phyloP scores from a whole-genome alignment of 2,797 vertebrate genomes.

The Myotis vivesi region DNA sequence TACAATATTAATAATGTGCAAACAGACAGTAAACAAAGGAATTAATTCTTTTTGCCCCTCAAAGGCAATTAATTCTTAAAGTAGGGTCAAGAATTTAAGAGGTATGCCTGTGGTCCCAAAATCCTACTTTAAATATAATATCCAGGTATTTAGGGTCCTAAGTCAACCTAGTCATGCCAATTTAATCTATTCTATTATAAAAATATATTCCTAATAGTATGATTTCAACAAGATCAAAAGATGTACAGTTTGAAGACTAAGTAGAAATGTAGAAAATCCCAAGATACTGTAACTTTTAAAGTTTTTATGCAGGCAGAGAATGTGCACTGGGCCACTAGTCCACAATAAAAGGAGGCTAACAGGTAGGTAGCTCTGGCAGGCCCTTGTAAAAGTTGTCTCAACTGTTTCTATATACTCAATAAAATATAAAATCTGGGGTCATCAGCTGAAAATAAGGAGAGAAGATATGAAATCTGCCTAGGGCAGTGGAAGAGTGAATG shows the following conservation, averaged over 20 bases:
- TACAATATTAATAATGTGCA: not conserved
- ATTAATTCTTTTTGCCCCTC: too few relatives aligned
- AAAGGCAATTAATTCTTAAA: conserved; percentile 30
- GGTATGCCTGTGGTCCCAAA: not conserved
- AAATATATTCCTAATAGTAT: conserved; percentile 3
- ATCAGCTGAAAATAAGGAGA: not conserved
- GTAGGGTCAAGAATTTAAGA: not conserved
- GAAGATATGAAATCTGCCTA: not conserved
- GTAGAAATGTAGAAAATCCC: not conserved
- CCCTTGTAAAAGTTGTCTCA: not conserved
- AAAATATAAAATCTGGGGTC: not conserved
- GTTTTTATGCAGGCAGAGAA: not conserved
- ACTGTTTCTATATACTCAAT: not conserved
- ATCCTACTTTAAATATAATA: conserved; percentile 14
- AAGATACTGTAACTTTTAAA: not conserved
- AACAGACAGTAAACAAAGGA: not conserved
- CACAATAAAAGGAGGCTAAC: not conserved
- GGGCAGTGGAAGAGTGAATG: not conserved
- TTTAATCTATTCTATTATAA: conserved; percentile 22
- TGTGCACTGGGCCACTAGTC: not conserved
- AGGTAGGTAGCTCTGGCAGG: not conserved
- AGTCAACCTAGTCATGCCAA: not conserved
- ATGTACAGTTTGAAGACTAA: not conserved
- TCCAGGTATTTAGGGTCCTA: not conserved
- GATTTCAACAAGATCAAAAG: conserved; percentile 28